phyloP scores from a whole-genome alignment of 2,797 vertebrate species.

The Characodon lateralis region DNA sequence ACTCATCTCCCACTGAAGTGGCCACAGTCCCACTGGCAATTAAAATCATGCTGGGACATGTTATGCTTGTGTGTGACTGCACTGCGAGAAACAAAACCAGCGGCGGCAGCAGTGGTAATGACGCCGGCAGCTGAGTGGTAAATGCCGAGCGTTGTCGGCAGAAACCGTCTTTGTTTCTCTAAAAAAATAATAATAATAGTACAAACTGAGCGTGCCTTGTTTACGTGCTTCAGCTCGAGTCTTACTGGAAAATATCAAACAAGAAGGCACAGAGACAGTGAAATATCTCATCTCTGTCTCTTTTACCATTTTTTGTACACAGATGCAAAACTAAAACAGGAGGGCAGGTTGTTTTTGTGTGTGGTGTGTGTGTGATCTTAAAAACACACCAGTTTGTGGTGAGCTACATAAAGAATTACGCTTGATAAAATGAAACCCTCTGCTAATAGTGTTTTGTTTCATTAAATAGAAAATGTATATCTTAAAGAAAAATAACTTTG shows the following conservation, averaged over 20 bases:
- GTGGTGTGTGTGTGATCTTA: not conserved
- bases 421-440: not conserved
- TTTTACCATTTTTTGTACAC: slow-evolving; percentile 34
- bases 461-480: not conserved
- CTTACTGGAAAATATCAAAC: slow-evolving; percentile 61
- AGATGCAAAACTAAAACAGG: slow-evolving; percentile 28
- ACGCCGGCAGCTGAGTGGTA: slow-evolving; percentile 68
- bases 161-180: slow-evolving; percentile 69
- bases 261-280: slow-evolving; percentile 38
- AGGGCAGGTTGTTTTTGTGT: slow-evolving; percentile 9
- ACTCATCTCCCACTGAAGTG: slow-evolving; percentile 78
- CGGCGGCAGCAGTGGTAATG: slow-evolving; percentile 55
- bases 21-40: slow-evolving; percentile 82
- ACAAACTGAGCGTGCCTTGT: slow-evolving; percentile 46
- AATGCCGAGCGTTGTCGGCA: slow-evolving; percentile 67
- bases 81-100: slow-evolving; percentile 75
- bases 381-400: slow-evolving; percentile 4
- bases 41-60: slow-evolving; percentile 84
- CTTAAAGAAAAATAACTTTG: not conserved
- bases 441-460: not conserved
- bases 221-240: slow-evolving; percentile 59
- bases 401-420: not conserved
- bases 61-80: slow-evolving; percentile 70
- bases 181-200: not conserved
- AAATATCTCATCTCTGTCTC: slow-evolving; percentile 48